Evolutionary conservation across 2,113 vertebrate genomes (phyloP).

Genomic region (Cacatua alba): DNA sequence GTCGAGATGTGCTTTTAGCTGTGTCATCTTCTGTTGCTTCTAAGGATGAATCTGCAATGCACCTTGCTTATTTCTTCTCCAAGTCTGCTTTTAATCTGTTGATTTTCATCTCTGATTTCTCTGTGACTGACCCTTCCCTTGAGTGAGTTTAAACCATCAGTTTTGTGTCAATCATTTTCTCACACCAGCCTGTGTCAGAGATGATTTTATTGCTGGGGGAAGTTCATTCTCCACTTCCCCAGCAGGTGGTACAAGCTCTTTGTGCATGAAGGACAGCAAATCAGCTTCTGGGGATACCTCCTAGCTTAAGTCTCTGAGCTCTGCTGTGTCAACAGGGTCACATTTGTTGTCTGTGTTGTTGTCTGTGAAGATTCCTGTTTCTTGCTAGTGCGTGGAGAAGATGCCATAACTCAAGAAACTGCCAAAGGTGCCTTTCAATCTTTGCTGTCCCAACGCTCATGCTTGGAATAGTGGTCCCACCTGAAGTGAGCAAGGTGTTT

Average conservation of each 20-base stretch:
- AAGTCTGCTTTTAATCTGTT: background rate
- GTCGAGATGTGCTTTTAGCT: background rate
- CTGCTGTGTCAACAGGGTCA: background rate
- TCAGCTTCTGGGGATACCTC: background rate
- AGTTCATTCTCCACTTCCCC: background rate
- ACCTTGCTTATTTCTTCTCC: constrained; percentile 10
- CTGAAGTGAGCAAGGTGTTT: background rate
- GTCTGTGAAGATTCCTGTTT: background rate
- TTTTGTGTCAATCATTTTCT: constrained; percentile 10
- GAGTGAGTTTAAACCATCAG: background rate
- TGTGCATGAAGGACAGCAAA: background rate
- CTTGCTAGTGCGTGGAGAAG: background rate
- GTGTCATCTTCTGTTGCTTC: background rate
- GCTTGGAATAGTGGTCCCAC: background rate
- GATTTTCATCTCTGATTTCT: constrained; percentile 1
- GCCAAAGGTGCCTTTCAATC: background rate
- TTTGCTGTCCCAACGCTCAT: background rate
- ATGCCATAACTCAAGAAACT: too few relatives aligned
- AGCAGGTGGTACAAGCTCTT: constrained; percentile 19
- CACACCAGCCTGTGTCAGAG: background rate
- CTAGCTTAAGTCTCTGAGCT: background rate
- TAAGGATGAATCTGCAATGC: background rate
- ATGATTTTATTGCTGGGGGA: background rate
- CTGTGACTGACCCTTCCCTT: background rate
- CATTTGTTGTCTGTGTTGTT: background rate